Base-by-base conservation (phyloP, 2,113 vertebrate species). In the Gymnogyps californianus region DNA sequence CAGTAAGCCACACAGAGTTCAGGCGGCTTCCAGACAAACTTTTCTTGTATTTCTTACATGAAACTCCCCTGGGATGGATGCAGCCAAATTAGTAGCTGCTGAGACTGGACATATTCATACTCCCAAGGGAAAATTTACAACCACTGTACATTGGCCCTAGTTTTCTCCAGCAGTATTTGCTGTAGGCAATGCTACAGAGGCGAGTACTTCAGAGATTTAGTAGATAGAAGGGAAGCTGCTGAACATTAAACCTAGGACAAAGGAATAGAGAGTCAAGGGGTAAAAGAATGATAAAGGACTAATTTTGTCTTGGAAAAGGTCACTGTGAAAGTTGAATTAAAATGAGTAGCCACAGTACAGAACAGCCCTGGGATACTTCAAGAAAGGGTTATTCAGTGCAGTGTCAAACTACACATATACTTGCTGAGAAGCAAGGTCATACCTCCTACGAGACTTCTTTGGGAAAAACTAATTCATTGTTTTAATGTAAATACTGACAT, bases 171-270 rank as follows among this genome's bases (percentile, higher is more conserved):
- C 59, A 64, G 59, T 69, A 49, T 65, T 95, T 96, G 78, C 93
- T 89, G 36, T 51, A 91, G 91, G 95, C 94, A 70, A 47, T 40
- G 46, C 86, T 80, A 36, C 83, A 83, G 76, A 91, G 88, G 77
- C 87, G 90, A 97, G 69, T 82, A 79, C 89, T 96, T 94, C 91
- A 82, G 70, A 95, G 90, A 96, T 88, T 96, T 88, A 90, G 94
- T 32, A 92, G 77, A 85, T 57, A 70, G 79, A 91, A 54, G 29
- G n/a, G 83, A 95, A 97, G 46, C 42, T 67, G 65, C 19, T 83
- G 65, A 96, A 96, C 93, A 87, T 91, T 36, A 84, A 97, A 96
- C 96, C 24, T 87, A 25, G 95, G 58, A 96, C 81, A 94, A 95
- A 97, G 52, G 79, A 94, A 82, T 12, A 88, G 89, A 96, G 67